Conservation (phyloP, 2,113 vertebrate species). For the Murina feae region DNA sequence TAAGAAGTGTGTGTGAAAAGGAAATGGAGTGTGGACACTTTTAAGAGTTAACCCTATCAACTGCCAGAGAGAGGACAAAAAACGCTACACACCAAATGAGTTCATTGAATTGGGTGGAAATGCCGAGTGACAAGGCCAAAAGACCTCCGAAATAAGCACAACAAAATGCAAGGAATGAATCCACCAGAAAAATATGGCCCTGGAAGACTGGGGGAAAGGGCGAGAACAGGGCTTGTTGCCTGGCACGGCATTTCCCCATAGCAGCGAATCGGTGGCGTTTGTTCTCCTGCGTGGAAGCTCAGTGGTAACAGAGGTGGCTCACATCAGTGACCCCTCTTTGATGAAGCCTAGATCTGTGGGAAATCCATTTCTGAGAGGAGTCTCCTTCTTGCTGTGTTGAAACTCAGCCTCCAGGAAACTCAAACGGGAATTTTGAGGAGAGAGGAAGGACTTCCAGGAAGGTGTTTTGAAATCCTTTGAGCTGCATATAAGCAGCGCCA, state of each 20-base stretch:
- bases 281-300: background rate
- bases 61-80: background rate
- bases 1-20: background rate
- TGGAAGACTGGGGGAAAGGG: background rate
- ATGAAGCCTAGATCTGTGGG: slow-evolving; percentile 15
- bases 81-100: background rate
- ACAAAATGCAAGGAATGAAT: background rate
- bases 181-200: background rate
- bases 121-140: background rate
- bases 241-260: background rate
- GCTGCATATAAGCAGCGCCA: slow-evolving; percentile 39
- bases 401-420: slow-evolving; percentile 43
- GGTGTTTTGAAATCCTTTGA: slow-evolving; percentile 56
- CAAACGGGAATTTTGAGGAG: slow-evolving; percentile 43
- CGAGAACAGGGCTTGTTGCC: rapidly evolving
- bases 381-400: background rate
- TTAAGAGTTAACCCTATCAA: background rate
- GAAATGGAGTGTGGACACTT: background rate
- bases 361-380: slow-evolving; percentile 11
- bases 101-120: background rate
- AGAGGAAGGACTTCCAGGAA: slow-evolving; percentile 28
- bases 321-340: background rate
- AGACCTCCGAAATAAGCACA: background rate
- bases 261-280: background rate
- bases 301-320: background rate